Conservation (phyloP, 2,888 invertebrate species). For the Amiota mariae region DNA sequence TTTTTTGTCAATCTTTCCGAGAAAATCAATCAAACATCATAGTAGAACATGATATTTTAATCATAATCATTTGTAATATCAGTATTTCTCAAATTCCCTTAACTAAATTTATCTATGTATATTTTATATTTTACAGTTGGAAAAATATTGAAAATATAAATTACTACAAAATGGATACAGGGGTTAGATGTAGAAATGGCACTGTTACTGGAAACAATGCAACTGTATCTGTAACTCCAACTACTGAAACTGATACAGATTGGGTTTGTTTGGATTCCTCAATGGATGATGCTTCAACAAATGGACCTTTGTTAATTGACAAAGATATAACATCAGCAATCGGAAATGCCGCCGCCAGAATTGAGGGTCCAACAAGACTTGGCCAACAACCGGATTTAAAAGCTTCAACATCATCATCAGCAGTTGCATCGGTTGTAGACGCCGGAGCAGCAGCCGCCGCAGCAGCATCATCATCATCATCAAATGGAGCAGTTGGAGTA, state of each 20-base stretch:
- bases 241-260: not conserved
- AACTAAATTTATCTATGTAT: too few relatives aligned
- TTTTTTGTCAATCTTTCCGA: too few relatives aligned
- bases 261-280: constrained; percentile 18
- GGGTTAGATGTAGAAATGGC: too few relatives aligned
- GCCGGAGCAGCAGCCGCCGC: not conserved
- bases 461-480: not conserved
- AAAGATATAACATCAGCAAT: not conserved
- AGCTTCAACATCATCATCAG: not conserved
- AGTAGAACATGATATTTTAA: too few relatives aligned
- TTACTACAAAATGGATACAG: too few relatives aligned
- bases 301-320: not conserved
- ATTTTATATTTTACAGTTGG: too few relatives aligned
- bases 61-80: too few relatives aligned
- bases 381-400: not conserved
- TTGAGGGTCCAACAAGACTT: not conserved
- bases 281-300: constrained; percentile 10
- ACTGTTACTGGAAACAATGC: too few relatives aligned
- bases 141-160: too few relatives aligned
- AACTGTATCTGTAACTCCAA: too few relatives aligned
- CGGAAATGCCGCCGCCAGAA: not conserved
- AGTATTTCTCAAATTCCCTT: too few relatives aligned
- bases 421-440: not conserved
- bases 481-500: not conserved
- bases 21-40: too few relatives aligned